Base-by-base conservation (phyloP, 1,140 invertebrate species). In the Coboldia fuscipes region DNA sequence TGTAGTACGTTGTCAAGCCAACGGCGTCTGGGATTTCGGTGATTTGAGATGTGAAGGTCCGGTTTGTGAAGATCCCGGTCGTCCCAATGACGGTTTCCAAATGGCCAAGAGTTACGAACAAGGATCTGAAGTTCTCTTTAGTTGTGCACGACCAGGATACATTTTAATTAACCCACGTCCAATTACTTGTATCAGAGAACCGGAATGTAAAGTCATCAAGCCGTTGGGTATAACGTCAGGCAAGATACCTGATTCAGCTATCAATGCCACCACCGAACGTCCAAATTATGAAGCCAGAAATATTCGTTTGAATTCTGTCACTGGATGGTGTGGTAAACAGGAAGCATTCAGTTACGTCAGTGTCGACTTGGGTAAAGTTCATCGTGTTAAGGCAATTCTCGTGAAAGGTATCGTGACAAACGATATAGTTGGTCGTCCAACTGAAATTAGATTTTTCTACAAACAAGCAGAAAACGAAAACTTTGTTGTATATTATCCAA, bases 11-110 rank as follows among this genome's bases (percentile, higher is more conserved):
- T 97, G 90, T 57, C 77, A 82, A 60, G 73, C 73, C 2, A 88
- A 89, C 50, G 85, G 83, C 6, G 75, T 85, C 33, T 97, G 92
- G 92, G 92, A 97, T 58, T 93, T 96, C 57, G 90, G 90, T 8
- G 85, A 94, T 55, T 61, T 97, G 13, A 65, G 86, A 30, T 97
- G 92, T 49, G 88, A 94, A 63, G 89, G 88, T 36, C 86, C 88
- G 15, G 86, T 93, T 1, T 96, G 90, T 53, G 75, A 83, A 54
- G 90, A 97, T 62, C 92, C 92, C 2, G 86, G 89, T 2, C 66
- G 86, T 43, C 90, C 92, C 2, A 74, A 79, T 37, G 89, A 93
- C 62, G 90, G 90, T 15, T 65, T 67, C 36, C 89, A 94, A 63
- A 56, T 84, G 23, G 72, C 90, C 1, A 68, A 73, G 40, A 93